Percentiles rank a stretch among this genome's conserved stretches.
Evolutionary conservation across 2,888 invertebrate genomes (phyloP).

Genomic region (Pseudolycoriella hygida): DNA sequence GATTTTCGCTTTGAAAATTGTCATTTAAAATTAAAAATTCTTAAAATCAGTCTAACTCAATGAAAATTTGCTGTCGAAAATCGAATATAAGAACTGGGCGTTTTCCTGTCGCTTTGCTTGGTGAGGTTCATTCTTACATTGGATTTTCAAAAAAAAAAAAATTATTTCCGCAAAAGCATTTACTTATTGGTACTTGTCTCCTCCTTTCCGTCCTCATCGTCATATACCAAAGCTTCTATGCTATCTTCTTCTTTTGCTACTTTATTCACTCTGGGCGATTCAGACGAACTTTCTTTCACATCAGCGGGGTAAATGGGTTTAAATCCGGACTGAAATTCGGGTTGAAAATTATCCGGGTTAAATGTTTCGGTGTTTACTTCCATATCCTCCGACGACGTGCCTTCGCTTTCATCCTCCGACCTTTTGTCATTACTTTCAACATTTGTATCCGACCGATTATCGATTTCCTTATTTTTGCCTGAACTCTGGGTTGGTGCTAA

Average conservation of each 20-base stretch:
- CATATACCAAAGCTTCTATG: neutral
- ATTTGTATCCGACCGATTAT: conserved; percentile 12
- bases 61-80: too few species aligned
- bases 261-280: neutral
- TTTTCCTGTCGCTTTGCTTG: too few species aligned
- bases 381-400: neutral
- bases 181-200: neutral
- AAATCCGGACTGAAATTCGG: conserved; percentile 49
- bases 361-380: conserved; percentile 30
- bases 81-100: too few species aligned
- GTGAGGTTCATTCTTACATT: too few species aligned
- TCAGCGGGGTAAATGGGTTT: conserved; percentile 40
- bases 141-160: too few species aligned
- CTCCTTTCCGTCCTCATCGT: neutral
- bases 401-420: neutral
- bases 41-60: too few species aligned
- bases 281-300: neutral
- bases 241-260: neutral
- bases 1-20: too few species aligned
- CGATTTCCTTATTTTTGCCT: conserved; percentile 20
- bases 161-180: too few species aligned
- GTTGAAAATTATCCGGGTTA: conserved; percentile 47
- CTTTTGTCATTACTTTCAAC: neutral
- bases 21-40: too few species aligned
- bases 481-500: conserved; percentile 21